Evolutionary conservation across 2,113 vertebrate genomes (phyloP).

Genomic region (Rutilus rutilus): DNA sequence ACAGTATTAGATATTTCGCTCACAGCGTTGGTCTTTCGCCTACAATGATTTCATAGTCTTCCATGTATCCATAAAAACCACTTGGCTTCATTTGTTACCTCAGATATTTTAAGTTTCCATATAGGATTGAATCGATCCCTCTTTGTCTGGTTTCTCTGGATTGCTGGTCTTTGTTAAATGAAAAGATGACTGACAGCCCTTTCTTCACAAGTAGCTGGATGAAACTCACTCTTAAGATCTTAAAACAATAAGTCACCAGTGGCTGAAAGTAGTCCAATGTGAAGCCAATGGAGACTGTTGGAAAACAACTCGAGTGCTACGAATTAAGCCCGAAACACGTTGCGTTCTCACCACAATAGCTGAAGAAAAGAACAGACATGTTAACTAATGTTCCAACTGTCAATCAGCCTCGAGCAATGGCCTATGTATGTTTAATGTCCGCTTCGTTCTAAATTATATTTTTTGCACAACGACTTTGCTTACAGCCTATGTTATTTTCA

Average conservation of each 20-base stretch:
- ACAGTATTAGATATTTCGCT: slow-evolving; percentile 8
- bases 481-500: not conserved
- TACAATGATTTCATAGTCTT: slow-evolving; percentile 31
- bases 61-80: slow-evolving; percentile 15
- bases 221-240: slow-evolving; percentile 24
- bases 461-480: not conserved
- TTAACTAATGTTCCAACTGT: slow-evolving; percentile 58
- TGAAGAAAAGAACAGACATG: slow-evolving; percentile 18
- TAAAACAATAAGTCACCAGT: slow-evolving; percentile 24
- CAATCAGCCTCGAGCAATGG: slow-evolving; percentile 53
- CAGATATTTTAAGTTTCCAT: slow-evolving; percentile 19
- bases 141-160: slow-evolving; percentile 27
- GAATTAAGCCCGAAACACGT: slow-evolving; percentile 34
- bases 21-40: slow-evolving; percentile 1
- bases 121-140: not conserved
- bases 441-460: not conserved
- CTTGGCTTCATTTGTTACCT: slow-evolving; percentile 12
- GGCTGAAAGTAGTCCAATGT: slow-evolving; percentile 1
- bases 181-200: slow-evolving; percentile 32
- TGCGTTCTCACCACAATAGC: slow-evolving; percentile 17
- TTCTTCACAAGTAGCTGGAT: slow-evolving; percentile 17
- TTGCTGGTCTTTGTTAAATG: slow-evolving; percentile 15
- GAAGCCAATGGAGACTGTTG: slow-evolving; percentile 45
- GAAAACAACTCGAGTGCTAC: slow-evolving; percentile 44
- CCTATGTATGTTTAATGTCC: not conserved